These are phyloP conservation scores for Cathartes aura DNA, from an alignment of 2,113 vertebrate species.

Conservation along the genomic window DNA sequence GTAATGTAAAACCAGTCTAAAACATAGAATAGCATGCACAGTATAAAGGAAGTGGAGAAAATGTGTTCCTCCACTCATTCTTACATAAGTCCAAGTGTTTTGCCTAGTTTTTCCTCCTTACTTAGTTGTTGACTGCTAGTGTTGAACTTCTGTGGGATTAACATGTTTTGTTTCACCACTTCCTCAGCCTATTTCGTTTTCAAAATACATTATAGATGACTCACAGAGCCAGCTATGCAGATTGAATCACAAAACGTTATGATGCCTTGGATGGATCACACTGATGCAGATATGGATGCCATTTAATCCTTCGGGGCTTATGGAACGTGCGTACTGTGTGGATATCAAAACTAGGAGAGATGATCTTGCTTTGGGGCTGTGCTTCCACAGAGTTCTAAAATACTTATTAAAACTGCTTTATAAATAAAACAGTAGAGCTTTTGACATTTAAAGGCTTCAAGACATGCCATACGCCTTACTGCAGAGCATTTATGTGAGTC, in stretches of 20 bases:
- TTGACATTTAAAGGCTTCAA: background rate
- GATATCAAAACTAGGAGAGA: background rate
- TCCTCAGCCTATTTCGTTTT: background rate
- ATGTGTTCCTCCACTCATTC: background rate
- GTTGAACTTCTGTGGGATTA: background rate
- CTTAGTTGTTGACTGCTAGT: background rate
- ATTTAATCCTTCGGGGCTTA: background rate
- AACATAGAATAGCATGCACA: background rate
- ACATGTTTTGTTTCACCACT: background rate
- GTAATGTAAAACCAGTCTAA: background rate
- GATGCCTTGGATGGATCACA: background rate
- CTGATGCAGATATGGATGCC: background rate
- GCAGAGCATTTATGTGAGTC: background rate
- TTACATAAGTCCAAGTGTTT: background rate
- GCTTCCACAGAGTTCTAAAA: background rate
- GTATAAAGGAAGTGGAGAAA: background rate
- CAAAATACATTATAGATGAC: background rate
- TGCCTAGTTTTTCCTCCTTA: background rate
- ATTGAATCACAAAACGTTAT: background rate
- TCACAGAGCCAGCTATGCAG: background rate
- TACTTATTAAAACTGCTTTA: background rate
- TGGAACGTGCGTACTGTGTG: background rate
- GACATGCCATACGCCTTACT: rapidly evolving
- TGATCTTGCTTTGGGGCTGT: background rate
- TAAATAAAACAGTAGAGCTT: background rate